These are phyloP conservation scores for Mystacornis crossleyi DNA, from an alignment of 2,113 vertebrate species.

Conservation along the genomic window DNA sequence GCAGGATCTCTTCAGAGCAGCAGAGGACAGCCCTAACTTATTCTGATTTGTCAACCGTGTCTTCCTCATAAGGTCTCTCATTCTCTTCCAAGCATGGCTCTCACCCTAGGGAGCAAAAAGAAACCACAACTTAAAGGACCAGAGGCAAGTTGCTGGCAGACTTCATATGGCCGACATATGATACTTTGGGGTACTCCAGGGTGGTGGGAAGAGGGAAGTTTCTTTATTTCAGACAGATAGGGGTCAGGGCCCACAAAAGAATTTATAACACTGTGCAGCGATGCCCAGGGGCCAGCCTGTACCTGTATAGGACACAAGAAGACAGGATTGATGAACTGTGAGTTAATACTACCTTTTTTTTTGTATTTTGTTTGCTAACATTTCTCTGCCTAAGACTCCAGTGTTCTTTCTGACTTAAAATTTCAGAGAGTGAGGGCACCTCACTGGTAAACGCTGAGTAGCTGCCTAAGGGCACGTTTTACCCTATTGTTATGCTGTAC, in stretches of 20 bases:
- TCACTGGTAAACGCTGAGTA: not conserved
- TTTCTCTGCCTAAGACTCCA: not conserved
- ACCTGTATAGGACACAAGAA: not conserved
- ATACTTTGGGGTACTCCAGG: not conserved
- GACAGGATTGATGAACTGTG: not conserved
- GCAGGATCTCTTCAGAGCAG: constrained; percentile 85
- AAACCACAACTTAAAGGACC: not conserved
- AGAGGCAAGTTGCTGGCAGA: not conserved
- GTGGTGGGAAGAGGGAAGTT: not conserved
- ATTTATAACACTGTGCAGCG: not conserved
- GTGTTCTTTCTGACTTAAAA: not conserved
- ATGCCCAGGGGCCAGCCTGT: not conserved
- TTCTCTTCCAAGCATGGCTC: constrained; percentile 77
- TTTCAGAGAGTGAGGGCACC: not conserved
- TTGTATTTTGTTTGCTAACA: not conserved
- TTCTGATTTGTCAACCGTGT: constrained; percentile 76
- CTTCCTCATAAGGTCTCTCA: constrained; percentile 83
- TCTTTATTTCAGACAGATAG: not conserved
- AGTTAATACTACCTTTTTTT: not conserved
- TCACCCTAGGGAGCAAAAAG: constrained; percentile 64
- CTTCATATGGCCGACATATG: not conserved
- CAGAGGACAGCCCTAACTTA: constrained; percentile 73
- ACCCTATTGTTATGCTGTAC: not conserved
- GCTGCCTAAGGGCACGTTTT: constrained; percentile 1
- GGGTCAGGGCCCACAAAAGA: not conserved